Evolutionary conservation across 2,113 vertebrate genomes (phyloP).

Genomic region (Scytalopus superciliaris): DNA sequence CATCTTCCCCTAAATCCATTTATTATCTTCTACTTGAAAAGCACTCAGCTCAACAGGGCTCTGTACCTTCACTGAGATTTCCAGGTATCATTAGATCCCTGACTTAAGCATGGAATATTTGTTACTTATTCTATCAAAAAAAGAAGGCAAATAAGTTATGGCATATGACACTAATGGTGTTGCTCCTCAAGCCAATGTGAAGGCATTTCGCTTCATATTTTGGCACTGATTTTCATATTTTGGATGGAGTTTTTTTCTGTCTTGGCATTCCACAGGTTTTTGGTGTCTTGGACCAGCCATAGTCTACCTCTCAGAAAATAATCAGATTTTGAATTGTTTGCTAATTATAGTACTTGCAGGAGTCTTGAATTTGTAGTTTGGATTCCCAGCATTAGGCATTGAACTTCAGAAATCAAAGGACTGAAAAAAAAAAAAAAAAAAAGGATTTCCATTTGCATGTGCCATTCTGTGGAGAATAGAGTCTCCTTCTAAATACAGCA

Average conservation of each 20-base stretch:
- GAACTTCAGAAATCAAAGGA: not conserved
- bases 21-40: not conserved
- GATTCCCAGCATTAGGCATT: accelerated
- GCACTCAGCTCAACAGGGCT: not conserved
- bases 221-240: not conserved
- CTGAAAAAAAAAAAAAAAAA: accelerated
- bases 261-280: not conserved
- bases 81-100: not conserved
- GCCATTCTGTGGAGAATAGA: not conserved
- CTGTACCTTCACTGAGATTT: not conserved
- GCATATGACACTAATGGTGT: not conserved
- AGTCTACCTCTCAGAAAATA: not conserved
- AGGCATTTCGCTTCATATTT: not conserved
- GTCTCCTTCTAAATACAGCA: not conserved
- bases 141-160: not conserved
- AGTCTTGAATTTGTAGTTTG: not conserved
- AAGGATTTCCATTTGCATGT: not conserved
- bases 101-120: not conserved
- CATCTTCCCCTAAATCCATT: not conserved
- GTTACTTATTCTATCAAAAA: not conserved
- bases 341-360: not conserved
- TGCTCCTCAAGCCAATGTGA: not conserved
- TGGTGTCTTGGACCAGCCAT: not conserved
- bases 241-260: not conserved
- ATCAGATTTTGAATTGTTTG: not conserved